Evolutionary conservation across 1,140 invertebrate species (phyloP).

Genomic region (Liolophura sinensis): DNA sequence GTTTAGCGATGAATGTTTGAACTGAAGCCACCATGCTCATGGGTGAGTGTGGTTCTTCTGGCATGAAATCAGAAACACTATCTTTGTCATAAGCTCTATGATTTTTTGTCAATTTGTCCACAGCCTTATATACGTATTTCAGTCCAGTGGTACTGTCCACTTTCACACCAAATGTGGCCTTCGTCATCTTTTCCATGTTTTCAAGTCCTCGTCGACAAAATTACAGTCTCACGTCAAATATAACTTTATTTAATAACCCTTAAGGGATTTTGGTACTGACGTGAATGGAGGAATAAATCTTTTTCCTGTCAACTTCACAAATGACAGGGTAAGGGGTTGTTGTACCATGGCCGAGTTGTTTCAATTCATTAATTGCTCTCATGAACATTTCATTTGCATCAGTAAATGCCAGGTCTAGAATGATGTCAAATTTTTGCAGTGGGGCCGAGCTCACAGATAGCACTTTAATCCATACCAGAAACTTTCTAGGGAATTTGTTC

Average conservation of each 20-base stretch:
- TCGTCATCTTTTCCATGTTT: constrained; percentile 18
- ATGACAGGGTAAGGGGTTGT: constrained; percentile 5
- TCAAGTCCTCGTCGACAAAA: constrained; percentile 11
- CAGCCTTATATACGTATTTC: too few species aligned
- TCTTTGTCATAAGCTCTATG: too few species aligned
- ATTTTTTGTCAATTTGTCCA: too few species aligned
- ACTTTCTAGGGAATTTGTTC: too few species aligned
- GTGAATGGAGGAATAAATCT: constrained; percentile 5
- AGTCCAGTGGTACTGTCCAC: constrained; percentile 7
- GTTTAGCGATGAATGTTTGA: too few species aligned
- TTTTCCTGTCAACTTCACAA: background rate
- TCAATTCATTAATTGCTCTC: constrained; percentile 4
- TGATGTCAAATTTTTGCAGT: too few species aligned
- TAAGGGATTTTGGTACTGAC: constrained; percentile 8
- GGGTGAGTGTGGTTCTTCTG: too few species aligned
- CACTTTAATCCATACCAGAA: too few species aligned
- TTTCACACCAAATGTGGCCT: constrained; percentile 11
- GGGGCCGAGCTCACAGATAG: too few species aligned
- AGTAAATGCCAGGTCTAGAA: constrained; percentile 6
- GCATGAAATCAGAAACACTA: too few species aligned
- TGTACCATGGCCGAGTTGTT: constrained; percentile 10
- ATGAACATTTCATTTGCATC: constrained; percentile 10
- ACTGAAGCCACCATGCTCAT: too few species aligned
- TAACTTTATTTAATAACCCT: constrained; percentile 19
- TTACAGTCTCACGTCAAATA: constrained; percentile 20